Percentiles rank a stretch among this genome's conserved stretches.
Conservation (phyloP, 1,140 invertebrate species). For the Danaus plexippus region DNA sequence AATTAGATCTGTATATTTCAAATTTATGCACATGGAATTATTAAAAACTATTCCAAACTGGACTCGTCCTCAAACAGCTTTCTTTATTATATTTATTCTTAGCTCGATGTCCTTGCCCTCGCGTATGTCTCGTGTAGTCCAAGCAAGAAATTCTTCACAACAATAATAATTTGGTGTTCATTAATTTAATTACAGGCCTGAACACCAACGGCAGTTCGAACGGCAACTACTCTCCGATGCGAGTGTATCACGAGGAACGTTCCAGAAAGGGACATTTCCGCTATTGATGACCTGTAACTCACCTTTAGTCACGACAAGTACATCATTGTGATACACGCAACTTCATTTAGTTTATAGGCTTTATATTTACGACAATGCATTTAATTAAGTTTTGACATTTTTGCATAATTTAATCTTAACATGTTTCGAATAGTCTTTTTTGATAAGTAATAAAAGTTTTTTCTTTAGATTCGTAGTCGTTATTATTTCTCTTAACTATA, state of each 20-base stretch:
- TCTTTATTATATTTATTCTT: no score
- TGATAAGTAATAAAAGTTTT: no score
- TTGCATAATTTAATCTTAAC: conserved; percentile 7
- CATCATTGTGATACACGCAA: conserved; percentile 56
- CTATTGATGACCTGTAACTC: conserved; percentile 70
- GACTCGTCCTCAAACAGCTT: no score
- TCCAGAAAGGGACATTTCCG: conserved; percentile 84
- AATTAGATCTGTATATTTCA: no score
- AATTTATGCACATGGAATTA: no score
- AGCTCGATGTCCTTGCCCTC: no score
- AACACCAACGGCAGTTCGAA: conserved; percentile 74
- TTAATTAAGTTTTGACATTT: conserved; percentile 9
- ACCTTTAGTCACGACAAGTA: conserved; percentile 27
- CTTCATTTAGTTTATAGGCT: conserved; percentile 30
- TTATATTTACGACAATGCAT: conserved; percentile 19
- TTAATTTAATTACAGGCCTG: conserved; percentile 67
- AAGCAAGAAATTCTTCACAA: no score
- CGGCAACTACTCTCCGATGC: conserved; percentile 81
- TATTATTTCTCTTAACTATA: conserved; percentile 5
- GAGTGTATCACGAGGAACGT: conserved; percentile 83
- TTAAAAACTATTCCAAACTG: no score
- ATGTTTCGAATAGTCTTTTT: not conserved
- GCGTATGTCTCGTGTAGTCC: no score
- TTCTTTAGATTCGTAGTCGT: no score
- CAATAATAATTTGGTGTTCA: no score